phyloP scores from a whole-genome alignment of 2,113 vertebrate genomes.

The Ictalurus furcatus region DNA sequence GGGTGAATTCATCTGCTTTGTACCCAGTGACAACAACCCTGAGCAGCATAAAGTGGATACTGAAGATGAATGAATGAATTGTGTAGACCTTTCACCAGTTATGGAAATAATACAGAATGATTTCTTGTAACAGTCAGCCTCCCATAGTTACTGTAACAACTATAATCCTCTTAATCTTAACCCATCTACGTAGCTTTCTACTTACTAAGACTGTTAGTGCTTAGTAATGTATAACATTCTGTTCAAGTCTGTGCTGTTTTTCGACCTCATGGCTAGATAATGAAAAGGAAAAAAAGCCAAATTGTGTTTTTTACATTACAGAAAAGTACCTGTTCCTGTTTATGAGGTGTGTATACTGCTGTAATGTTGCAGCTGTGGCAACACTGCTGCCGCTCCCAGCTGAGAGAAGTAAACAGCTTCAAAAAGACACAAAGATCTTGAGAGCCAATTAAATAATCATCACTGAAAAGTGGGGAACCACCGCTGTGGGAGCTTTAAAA shows the following conservation, averaged over 20 bases:
- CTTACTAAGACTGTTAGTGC: neutral
- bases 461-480: slow-evolving; percentile 10
- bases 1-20: neutral
- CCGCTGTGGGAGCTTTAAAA: neutral
- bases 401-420: slow-evolving; percentile 29
- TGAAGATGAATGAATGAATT: neutral
- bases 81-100: neutral
- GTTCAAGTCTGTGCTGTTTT: neutral
- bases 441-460: slow-evolving; percentile 23
- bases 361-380: neutral
- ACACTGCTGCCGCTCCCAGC: neutral
- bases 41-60: neutral
- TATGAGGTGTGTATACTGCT: neutral
- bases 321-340: neutral
- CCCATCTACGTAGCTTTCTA: neutral
- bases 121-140: neutral
- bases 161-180: neutral
- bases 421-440: slow-evolving; percentile 14
- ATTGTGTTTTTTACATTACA: neutral
- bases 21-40: neutral
- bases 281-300: neutral
- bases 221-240: neutral
- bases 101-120: neutral
- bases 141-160: neutral
- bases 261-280: neutral